These are phyloP conservation scores for Pyralis farinalis DNA, from an alignment of 2,888 invertebrate species.

Conservation along the genomic window DNA sequence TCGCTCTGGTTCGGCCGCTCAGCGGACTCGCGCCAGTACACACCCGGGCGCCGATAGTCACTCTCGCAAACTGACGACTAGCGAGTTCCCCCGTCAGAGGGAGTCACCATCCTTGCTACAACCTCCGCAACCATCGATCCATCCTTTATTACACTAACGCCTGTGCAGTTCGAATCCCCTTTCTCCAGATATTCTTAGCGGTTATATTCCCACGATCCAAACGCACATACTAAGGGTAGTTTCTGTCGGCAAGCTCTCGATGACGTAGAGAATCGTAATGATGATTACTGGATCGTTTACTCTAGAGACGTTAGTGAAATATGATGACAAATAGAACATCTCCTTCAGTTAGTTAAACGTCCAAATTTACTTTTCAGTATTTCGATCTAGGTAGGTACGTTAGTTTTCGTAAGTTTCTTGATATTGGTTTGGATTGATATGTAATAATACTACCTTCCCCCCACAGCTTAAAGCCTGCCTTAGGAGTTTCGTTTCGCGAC, in stretches of 20 bases:
- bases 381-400: no score
- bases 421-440: no score
- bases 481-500: no score
- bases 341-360: no score
- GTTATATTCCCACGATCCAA: conserved; percentile 25
- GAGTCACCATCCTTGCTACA: conserved; percentile 29
- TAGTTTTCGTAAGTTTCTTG: no score
- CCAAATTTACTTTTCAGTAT: no score
- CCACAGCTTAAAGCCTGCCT: no score
- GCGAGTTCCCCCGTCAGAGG: conserved; percentile 36
- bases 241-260: conserved; percentile 28
- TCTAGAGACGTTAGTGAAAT: conserved; percentile 18
- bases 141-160: conserved; percentile 35
- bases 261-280: conserved; percentile 46
- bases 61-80: conserved; percentile 46
- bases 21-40: conserved; percentile 29
- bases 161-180: conserved; percentile 23
- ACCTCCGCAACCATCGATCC: conserved; percentile 63
- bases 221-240: conserved; percentile 16
- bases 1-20: conserved; percentile 26
- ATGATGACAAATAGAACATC: conserved; percentile 7
- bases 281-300: conserved; percentile 45
- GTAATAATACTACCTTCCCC: no score
- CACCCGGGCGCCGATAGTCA: conserved; percentile 44
- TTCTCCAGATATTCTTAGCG: conserved; percentile 27